These are phyloP conservation scores for Pseudolaguvia tuberculata DNA, from an alignment of 2,113 vertebrate species.

Conservation along the genomic window DNA sequence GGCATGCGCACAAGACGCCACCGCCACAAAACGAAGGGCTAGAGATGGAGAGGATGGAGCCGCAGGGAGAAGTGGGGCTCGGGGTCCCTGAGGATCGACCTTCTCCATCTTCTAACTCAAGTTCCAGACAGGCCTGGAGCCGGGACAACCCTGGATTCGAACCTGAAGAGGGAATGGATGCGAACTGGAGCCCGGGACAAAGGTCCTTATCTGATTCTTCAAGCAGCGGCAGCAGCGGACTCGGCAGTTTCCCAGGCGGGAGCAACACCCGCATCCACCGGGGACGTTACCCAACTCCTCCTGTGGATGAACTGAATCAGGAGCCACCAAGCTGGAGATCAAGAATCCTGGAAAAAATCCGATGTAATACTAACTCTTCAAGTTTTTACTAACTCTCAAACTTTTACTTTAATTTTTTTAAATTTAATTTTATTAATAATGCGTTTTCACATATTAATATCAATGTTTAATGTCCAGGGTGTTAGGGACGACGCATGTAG, in stretches of 20 bases:
- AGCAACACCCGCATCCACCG: constrained; percentile 60
- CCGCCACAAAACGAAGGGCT: constrained; percentile 61
- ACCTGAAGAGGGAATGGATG: constrained; percentile 82
- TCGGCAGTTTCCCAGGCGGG: constrained; percentile 62
- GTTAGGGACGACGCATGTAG: too few relatives aligned
- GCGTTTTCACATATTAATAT: too few relatives aligned
- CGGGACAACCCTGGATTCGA: constrained; percentile 91
- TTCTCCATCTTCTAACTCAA: constrained; percentile 70
- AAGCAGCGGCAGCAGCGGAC: constrained; percentile 67
- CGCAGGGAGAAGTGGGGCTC: constrained; percentile 63
- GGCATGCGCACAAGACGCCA: constrained; percentile 50
- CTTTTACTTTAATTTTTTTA: too few relatives aligned
- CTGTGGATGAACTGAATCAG: constrained; percentile 61
- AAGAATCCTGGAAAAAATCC: constrained; percentile 67
- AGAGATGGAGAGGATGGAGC: constrained; percentile 70
- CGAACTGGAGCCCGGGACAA: constrained; percentile 75
- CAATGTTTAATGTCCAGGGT: too few relatives aligned
- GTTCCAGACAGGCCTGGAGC: constrained; percentile 91
- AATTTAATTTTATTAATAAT: too few relatives aligned
- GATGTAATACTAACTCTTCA: constrained; percentile 53
- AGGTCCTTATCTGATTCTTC: constrained; percentile 73
- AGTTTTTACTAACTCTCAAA: too few relatives aligned
- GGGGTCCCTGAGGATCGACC: constrained; percentile 68
- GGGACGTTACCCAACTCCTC: constrained; percentile 65
- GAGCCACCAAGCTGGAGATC: constrained; percentile 69